Percentiles rank a stretch among this genome's conserved stretches.
Evolutionary conservation across 1,140 invertebrate species (phyloP).

Genomic region (Zaprionus africanus): DNA sequence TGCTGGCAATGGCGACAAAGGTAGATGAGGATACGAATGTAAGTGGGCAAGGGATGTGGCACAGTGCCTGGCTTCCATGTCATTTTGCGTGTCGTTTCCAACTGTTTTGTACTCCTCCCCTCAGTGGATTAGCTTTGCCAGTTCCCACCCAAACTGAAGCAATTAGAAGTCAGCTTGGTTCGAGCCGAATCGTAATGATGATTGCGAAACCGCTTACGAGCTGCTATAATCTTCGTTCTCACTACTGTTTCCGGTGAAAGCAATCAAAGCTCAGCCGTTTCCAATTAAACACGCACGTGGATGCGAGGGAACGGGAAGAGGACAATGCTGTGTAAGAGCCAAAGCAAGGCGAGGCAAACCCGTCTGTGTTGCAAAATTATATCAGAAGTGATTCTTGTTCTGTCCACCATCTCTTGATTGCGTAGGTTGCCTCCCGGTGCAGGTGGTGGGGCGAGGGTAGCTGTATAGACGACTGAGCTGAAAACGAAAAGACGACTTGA

Average conservation of each 20-base stretch:
- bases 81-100: conserved; percentile 60
- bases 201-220: conserved; percentile 77
- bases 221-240: conserved; percentile 35
- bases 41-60: neutral
- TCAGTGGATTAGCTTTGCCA: conserved; percentile 55
- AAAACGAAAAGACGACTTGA: conserved; percentile 58
- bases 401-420: conserved; percentile 24
- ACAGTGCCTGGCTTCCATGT: conserved; percentile 13
- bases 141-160: neutral
- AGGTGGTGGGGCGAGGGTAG: neutral
- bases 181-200: conserved; percentile 59
- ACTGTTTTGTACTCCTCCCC: neutral
- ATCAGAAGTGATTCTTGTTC: conserved; percentile 34
- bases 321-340: neutral
- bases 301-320: neutral
- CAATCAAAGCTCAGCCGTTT: conserved; percentile 56
- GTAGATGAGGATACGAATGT: neutral
- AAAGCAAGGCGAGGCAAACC: conserved; percentile 8
- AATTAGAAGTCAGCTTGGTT: conserved; percentile 27
- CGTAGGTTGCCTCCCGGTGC: neutral
- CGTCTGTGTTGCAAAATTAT: conserved; percentile 34
- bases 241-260: conserved; percentile 10
- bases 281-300: conserved; percentile 56
- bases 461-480: conserved; percentile 42
- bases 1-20: conserved; percentile 31